A percentile compares a stretch with the other conserved stretches of the same genome.
phyloP scores from a whole-genome alignment of 2,797 vertebrate genomes.

The Phalanger gymnotis region DNA sequence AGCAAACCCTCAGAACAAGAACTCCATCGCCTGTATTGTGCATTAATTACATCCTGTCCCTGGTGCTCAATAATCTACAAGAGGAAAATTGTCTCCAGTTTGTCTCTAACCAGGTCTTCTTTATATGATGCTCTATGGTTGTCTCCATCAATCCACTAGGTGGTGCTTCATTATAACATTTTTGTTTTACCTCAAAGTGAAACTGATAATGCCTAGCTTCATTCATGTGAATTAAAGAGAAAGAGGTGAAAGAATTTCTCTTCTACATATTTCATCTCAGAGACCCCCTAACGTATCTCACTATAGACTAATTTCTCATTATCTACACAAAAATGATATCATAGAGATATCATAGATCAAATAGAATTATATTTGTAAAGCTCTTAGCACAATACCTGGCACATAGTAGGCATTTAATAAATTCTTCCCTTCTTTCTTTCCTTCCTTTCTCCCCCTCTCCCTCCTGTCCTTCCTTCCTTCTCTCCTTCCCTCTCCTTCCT shows the following conservation, averaged over 20 bases:
- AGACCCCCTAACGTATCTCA: neutral
- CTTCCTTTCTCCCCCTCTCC: rapidly evolving
- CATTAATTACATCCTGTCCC: neutral
- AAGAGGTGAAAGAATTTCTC: neutral
- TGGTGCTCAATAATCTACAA: neutral
- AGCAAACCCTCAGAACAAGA: neutral
- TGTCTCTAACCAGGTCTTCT: neutral
- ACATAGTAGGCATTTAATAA: neutral
- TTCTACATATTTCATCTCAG: neutral
- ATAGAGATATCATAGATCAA: neutral
- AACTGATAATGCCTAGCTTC: neutral
- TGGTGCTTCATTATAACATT: constrained; percentile 15
- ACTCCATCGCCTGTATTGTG: neutral
- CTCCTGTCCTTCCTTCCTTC: too few relatives aligned
- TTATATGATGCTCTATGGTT: neutral
- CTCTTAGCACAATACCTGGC: neutral
- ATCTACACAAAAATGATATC: neutral
- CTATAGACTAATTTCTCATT: neutral
- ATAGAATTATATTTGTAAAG: neutral
- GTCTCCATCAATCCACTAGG: constrained; percentile 51
- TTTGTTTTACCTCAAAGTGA: neutral
- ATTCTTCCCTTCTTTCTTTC: neutral
- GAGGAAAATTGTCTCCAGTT: neutral
- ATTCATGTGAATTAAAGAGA: neutral
- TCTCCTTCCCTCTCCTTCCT: rapidly evolving